A percentile compares a stretch with the other conserved stretches of the same genome.
These are phyloP conservation scores for Therioaphis trifolii DNA, from an alignment of 2,888 invertebrate species.

Conservation along the genomic window DNA sequence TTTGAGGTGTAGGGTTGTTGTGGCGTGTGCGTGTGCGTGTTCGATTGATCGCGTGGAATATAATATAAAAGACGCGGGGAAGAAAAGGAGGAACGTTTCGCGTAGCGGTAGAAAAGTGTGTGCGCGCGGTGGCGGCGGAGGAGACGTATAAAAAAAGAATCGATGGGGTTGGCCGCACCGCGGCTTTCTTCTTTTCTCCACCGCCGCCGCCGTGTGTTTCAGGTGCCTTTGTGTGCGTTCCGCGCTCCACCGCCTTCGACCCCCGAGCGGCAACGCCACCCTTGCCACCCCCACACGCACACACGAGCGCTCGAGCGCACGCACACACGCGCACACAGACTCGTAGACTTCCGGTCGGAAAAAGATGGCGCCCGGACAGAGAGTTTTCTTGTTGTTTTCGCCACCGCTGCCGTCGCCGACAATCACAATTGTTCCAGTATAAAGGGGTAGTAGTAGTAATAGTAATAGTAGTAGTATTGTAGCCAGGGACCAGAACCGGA, in stretches of 20 bases:
- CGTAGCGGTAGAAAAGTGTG: not conserved
- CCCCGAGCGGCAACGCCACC: not conserved
- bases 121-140: too few relatives aligned
- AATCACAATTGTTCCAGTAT: conserved; percentile 56
- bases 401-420: conserved; percentile 31
- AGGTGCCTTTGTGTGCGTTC: conserved; percentile 46
- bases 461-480: not conserved
- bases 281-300: too few relatives aligned
- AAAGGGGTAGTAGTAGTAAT: not conserved
- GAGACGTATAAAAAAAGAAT: conserved; percentile 56
- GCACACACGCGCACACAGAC: not conserved
- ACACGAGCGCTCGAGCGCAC: too few relatives aligned
- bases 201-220: conserved; percentile 36
- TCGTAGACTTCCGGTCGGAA: conserved; percentile 53
- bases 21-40: not conserved
- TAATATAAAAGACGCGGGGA: conserved; percentile 12
- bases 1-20: not conserved
- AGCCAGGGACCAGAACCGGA: too few relatives aligned
- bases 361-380: conserved; percentile 57
- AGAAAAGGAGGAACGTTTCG: conserved; percentile 40
- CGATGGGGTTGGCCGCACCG: conserved; percentile 52
- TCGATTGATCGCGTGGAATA: conserved; percentile 8
- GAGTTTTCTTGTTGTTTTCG: conserved; percentile 60
- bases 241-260: not conserved
- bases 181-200: conserved; percentile 39